These are phyloP conservation scores for Saturnia pavonia DNA, from an alignment of 2,888 invertebrate species.

Conservation along the genomic window DNA sequence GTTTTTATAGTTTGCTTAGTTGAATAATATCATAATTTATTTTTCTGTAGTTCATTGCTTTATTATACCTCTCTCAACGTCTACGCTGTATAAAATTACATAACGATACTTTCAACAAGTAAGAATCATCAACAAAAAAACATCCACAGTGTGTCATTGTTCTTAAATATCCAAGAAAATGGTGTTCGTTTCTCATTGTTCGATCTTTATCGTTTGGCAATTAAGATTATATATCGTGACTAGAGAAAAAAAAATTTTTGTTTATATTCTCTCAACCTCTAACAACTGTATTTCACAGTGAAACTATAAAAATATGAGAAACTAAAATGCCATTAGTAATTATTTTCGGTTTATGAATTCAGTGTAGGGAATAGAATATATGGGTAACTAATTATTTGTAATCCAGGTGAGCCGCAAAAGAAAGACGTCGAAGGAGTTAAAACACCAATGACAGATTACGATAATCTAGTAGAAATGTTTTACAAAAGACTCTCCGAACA, in stretches of 20 bases:
- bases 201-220: too few species aligned
- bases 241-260: too few species aligned
- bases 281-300: too few species aligned
- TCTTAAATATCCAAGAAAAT: too few species aligned
- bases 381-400: not conserved
- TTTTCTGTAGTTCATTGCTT: not conserved
- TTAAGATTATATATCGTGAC: too few species aligned
- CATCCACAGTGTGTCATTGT: too few species aligned
- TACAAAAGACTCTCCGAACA: conserved; percentile 76
- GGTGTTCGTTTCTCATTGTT: too few species aligned
- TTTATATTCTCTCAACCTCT: too few species aligned
- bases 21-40: not conserved
- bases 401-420: conserved; percentile 58
- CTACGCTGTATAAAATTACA: not conserved
- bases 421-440: conserved; percentile 49
- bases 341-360: too few species aligned
- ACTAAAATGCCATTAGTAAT: too few species aligned
- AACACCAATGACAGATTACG: conserved; percentile 70
- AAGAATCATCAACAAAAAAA: too few species aligned
- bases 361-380: not conserved
- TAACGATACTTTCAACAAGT: not conserved
- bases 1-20: not conserved
- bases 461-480: conserved; percentile 77
- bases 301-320: too few species aligned
- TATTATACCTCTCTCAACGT: not conserved